Base-by-base conservation (phyloP, 2,888 invertebrate genomes). In the Caenorhabditis wallacei region DNA sequence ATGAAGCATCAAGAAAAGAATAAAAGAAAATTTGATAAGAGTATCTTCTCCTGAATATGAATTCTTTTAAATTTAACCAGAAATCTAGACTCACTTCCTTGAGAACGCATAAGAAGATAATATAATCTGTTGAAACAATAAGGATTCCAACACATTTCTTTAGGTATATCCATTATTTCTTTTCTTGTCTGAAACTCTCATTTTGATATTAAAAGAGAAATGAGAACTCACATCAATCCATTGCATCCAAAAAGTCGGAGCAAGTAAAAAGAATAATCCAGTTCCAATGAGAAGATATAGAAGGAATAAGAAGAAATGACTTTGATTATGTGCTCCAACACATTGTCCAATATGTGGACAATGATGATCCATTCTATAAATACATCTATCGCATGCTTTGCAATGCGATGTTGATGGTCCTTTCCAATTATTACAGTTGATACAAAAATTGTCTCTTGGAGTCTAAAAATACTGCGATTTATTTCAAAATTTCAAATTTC, bases 261-360 rank as follows among this genome's bases (percentile, higher is more conserved):
- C 76, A 30, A 76, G 35, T 43, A 69, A 20, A 43, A 76, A 76
- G 18, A 61, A 69, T 5, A 69, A 51, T 5, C 53, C 76, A 26
- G 76, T 76, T 16, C 61, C 76, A 54, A 69, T 11, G 16, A 69
- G 69, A 30, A 76, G 76, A 40, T 59, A 69, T n/a, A 76, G 54
- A n/a, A 78, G 54, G 24, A 78, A 78, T 4, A 78, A 43, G 54
- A 61, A 78, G 63, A 78, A 78, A 63, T 69, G 59, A 7, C 63
- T 54, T 24, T 78, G 78, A 54, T 78, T 78, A 53, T 78, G 78
- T 20, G 78, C 78, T 22, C 78, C 78, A 24, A 78, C 63, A 35
- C 78, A 78, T 46, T 78, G 78, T n/a, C 69, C 78, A 24, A 78
- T 69, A 37, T 70, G 69, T 10, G 78, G 78, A 69, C 78, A 78